Base-by-base conservation (phyloP, 2,797 vertebrate genomes). In the Graptemys geographica region DNA sequence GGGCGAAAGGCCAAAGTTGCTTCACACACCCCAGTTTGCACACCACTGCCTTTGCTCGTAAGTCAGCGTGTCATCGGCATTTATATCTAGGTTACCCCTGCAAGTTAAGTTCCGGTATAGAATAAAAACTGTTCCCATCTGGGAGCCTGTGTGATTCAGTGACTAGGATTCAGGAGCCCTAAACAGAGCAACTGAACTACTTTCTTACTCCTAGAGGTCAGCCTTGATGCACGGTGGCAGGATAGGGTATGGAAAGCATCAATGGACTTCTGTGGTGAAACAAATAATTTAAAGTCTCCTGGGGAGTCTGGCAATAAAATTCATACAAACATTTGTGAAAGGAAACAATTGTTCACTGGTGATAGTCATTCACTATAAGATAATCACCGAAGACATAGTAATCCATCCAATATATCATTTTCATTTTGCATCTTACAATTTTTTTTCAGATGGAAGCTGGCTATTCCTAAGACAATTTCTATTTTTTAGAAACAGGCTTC, bases 51-150 rank as follows among this genome's bases (percentile, higher is more conserved):
- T 89, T 79, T 10, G 49, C 27, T 9, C 28, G 79, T 83, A 27
- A 41, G 41, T 52, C 79, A 9, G 0, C 5, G 4, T n/a, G 13
- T 16, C 4, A 88, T 2, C 52, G 69, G 3, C 6, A 16, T 12
- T 76, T 44, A 16, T 62, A 90, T 90, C 81, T 56, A 78, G 33
- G 55, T 80, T 65, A 53, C 27, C 57, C 23, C 81, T 81, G 56
- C 23, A 44, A 89, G 83, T 41, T 89, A 56, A 88, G 56, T 53
- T 95, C 83, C 11, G 3, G 18, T 37, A 72, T 19, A 69, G 10
- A 72, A 72, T 41, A 72, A 69, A 86, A 13, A 59, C 28, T 0
- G 0, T 92, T 41, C n/a, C 1, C 65, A 87, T 15, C 74, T 49
- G 18, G 31, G 7, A 78, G 8, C 53, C 69, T 53, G 83, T 51